phyloP scores from a whole-genome alignment of 2,888 invertebrate genomes.

The Suillia variegata region DNA sequence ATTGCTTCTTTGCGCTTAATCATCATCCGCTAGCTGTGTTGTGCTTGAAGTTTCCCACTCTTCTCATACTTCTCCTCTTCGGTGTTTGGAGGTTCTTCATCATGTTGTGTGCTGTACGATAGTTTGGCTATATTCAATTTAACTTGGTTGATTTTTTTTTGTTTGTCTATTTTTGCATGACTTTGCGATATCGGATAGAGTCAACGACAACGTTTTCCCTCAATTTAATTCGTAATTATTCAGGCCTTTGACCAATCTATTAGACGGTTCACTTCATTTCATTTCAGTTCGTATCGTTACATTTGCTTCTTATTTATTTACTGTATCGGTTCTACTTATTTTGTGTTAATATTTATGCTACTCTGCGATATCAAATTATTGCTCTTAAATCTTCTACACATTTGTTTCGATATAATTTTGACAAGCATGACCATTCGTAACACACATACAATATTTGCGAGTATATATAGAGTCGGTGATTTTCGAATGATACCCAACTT shows the following conservation, averaged over 20 bases:
- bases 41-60: neutral
- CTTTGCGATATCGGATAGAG: neutral
- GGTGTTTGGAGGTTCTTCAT: too few relatives aligned
- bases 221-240: conserved; percentile 44
- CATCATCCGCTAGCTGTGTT: neutral
- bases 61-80: neutral
- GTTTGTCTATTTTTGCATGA: conserved; percentile 1
- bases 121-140: neutral
- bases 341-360: too few relatives aligned
- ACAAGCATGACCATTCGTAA: conserved; percentile 11
- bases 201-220: neutral
- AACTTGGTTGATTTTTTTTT: conserved; percentile 1
- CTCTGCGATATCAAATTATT: too few relatives aligned
- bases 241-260: conserved; percentile 50
- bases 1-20: conserved; percentile 1
- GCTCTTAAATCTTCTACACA: too few relatives aligned
- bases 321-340: too few relatives aligned
- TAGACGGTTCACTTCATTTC: conserved; percentile 20
- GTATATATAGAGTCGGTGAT: too few relatives aligned
- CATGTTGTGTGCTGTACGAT: neutral
- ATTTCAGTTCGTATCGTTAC: neutral
- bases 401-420: too few relatives aligned
- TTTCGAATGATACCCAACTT: too few relatives aligned
- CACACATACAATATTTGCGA: neutral
- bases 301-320: too few relatives aligned